phyloP scores from a whole-genome alignment of 2,113 vertebrate genomes.

The Amblyornis subalaris region DNA sequence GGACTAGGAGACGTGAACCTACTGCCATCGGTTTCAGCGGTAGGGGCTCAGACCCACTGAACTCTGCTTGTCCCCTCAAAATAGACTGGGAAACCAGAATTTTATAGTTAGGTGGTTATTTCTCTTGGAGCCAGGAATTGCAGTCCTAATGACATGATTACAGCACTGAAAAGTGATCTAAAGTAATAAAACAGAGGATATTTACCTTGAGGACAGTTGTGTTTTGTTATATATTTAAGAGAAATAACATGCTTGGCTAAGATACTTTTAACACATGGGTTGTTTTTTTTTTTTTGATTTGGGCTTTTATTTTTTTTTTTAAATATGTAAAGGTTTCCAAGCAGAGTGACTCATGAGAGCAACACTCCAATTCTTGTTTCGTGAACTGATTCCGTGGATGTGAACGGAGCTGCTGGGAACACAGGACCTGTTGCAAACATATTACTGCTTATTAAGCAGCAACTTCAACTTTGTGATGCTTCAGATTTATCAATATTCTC shows the following conservation, averaged over 20 bases:
- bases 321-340: constrained; percentile 7
- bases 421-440: background rate
- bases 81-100: background rate
- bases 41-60: background rate
- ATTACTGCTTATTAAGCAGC: background rate
- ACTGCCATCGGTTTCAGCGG: background rate
- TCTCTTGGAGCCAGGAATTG: constrained; percentile 2
- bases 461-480: background rate
- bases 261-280: background rate
- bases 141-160: constrained; percentile 15
- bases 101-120: constrained; percentile 3
- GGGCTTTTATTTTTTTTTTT: background rate
- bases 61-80: background rate
- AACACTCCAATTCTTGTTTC: background rate
- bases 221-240: constrained; percentile 28
- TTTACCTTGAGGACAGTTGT: constrained; percentile 46
- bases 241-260: constrained; percentile 33
- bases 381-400: background rate
- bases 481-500: background rate
- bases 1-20: background rate
- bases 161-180: constrained; percentile 28
- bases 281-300: background rate
- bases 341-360: constrained; percentile 36
- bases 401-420: background rate
- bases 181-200: constrained; percentile 39